phyloP scores from a whole-genome alignment of 2,113 vertebrate species.

The Carassius carassius region DNA sequence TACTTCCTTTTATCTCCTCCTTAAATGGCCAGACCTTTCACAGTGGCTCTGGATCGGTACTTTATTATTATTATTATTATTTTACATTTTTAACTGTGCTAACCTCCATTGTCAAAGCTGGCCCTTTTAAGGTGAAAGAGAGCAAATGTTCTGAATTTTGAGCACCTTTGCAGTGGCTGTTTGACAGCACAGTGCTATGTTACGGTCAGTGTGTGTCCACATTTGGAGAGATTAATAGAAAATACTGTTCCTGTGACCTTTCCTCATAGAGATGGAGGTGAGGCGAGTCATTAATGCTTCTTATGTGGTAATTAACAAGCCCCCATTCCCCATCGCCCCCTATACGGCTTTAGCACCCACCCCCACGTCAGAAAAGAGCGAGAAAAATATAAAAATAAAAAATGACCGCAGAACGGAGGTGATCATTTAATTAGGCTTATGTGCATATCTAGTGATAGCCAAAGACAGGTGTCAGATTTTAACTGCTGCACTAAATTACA shows the following conservation, averaged over 20 bases:
- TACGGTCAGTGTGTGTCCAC: constrained; percentile 78
- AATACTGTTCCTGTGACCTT: constrained; percentile 94
- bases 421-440: constrained; percentile 94
- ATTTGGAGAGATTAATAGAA: constrained; percentile 91
- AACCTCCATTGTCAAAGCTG: constrained; percentile 19
- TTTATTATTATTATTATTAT: not conserved
- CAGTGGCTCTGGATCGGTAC: not conserved
- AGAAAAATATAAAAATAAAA: constrained; percentile 67
- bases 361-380: constrained; percentile 7
- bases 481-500: constrained; percentile 89
- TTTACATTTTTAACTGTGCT: not conserved
- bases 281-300: constrained; percentile 94
- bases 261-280: constrained; percentile 93
- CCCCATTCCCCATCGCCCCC: constrained; percentile 43
- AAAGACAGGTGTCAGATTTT: constrained; percentile 90
- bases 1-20: not conserved
- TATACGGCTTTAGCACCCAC: constrained; percentile 26
- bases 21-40: constrained; percentile 14
- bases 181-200: constrained; percentile 23
- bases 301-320: constrained; percentile 94
- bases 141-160: constrained; percentile 60
- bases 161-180: constrained; percentile 50
- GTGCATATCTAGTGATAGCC: constrained; percentile 87
- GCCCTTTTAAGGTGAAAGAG: constrained; percentile 51
- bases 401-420: constrained; percentile 87